Conservation (phyloP, 1,140 invertebrate species). For the Drosophila kanapiae region DNA sequence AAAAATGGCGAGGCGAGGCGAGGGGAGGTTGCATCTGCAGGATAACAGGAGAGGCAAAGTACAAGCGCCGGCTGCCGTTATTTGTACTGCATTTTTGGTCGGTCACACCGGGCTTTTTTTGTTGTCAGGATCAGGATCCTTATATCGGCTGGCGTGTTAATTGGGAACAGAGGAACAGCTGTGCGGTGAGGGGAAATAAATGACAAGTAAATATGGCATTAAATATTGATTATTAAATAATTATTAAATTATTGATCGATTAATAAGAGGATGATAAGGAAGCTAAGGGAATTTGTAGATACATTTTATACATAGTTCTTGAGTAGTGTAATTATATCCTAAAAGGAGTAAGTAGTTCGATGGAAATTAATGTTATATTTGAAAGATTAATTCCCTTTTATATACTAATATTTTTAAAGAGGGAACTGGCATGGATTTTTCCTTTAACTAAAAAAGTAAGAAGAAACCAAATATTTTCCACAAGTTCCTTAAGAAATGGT, state of each 20-base stretch:
- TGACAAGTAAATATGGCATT: conserved; percentile 25
- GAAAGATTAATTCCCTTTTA: too few relatives aligned
- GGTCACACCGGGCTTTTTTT: conserved; percentile 61
- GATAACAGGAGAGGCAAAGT: conserved; percentile 12
- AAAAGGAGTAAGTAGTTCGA: neutral
- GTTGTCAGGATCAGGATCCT: neutral
- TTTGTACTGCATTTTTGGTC: conserved; percentile 77
- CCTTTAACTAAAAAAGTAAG: too few relatives aligned
- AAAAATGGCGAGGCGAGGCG: conserved; percentile 45
- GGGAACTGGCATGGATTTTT: too few relatives aligned
- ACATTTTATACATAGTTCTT: neutral
- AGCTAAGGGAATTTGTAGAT: neutral
- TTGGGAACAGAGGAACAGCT: conserved; percentile 64
- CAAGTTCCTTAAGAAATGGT: too few relatives aligned
- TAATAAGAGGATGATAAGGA: conserved; percentile 1
- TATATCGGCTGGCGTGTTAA: conserved; percentile 58
- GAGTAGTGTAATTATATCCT: neutral
- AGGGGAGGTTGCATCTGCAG: conserved; percentile 64
- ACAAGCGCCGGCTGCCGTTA: conserved; percentile 67
- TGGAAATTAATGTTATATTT: neutral
- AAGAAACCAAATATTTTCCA: too few relatives aligned
- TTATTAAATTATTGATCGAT: too few relatives aligned
- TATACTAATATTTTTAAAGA: too few relatives aligned
- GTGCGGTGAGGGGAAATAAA: conserved; percentile 25
- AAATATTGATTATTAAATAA: too few relatives aligned